phyloP scores from a whole-genome alignment of 2,888 invertebrate genomes.

The Tetropium fuscum region DNA sequence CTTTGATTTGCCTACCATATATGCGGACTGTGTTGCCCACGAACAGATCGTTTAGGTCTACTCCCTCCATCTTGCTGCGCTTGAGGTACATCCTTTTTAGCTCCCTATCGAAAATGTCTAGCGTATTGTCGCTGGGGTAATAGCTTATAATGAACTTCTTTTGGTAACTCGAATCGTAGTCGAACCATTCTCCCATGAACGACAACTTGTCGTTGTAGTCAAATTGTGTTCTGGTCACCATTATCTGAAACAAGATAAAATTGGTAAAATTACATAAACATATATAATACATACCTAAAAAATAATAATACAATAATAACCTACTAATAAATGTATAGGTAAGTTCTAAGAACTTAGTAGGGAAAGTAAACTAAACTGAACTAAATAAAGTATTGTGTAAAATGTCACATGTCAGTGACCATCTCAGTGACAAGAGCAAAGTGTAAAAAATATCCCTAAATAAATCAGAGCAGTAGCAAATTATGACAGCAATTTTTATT shows the following conservation, averaged over 20 bases:
- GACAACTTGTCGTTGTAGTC: conserved; percentile 70
- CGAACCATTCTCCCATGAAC: conserved; percentile 90
- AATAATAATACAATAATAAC: no score
- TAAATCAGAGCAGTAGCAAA: no score
- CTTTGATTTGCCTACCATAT: conserved; percentile 79
- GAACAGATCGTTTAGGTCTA: conserved; percentile 76
- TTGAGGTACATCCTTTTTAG: conserved; percentile 67
- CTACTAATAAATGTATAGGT: no score
- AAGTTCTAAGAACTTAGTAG: no score
- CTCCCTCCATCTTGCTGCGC: conserved; percentile 75
- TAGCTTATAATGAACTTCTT: conserved; percentile 83
- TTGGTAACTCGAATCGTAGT: conserved; percentile 79
- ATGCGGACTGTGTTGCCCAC: conserved; percentile 76
- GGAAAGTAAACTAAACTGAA: no score
- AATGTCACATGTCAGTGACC: no score
- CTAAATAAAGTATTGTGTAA: no score
- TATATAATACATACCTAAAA: no score
- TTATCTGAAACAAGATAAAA: conserved; percentile 37
- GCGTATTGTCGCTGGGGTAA: conserved; percentile 80
- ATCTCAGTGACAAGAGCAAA: no score
- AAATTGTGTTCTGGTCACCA: conserved; percentile 62
- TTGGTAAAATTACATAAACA: conserved; percentile 14
- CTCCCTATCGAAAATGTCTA: conserved; percentile 75
- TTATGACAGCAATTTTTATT: no score
- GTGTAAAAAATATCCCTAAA: no score